Evolutionary conservation across 2,113 vertebrate genomes (phyloP).

Genomic region (Ailuropoda melanoleuca): DNA sequence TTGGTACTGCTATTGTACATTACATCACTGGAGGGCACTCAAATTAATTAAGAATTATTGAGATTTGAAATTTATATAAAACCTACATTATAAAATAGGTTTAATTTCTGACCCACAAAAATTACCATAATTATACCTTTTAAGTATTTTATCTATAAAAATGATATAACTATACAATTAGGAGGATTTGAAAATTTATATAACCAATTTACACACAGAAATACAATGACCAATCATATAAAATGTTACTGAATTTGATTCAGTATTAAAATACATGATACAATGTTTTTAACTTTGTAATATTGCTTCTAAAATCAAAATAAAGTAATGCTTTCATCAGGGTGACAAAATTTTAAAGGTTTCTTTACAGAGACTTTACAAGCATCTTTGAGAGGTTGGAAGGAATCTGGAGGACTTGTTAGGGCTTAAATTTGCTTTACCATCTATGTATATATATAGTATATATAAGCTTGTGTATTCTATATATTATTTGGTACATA

Average conservation of each 20-base stretch:
- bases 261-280: slow-evolving; percentile 6
- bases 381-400: not conserved
- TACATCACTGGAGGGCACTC: not conserved
- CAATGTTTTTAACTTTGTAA: not conserved
- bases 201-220: slow-evolving; percentile 1
- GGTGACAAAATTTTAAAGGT: not conserved
- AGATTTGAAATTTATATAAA: slow-evolving; percentile 17
- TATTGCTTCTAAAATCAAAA: slow-evolving; percentile 21
- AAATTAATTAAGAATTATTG: slow-evolving; percentile 46
- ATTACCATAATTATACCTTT: not conserved
- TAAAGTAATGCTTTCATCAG: not conserved
- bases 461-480: not conserved
- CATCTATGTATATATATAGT: not conserved
- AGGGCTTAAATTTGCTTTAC: slow-evolving; percentile 7
- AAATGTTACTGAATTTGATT: slow-evolving; percentile 4
- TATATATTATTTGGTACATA: slow-evolving; percentile 9
- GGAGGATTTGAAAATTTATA: not conserved
- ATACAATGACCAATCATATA: slow-evolving; percentile 2
- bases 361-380: slow-evolving; percentile 43
- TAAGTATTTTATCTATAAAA: slow-evolving; percentile 40
- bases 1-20: not conserved
- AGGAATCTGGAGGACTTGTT: not conserved
- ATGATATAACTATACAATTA: slow-evolving; percentile 2
- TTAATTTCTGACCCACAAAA: slow-evolving; percentile 16
- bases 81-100: slow-evolving; percentile 41